Conservation (phyloP, 1,140 invertebrate species). For the Geopemphigus sp. region DNA sequence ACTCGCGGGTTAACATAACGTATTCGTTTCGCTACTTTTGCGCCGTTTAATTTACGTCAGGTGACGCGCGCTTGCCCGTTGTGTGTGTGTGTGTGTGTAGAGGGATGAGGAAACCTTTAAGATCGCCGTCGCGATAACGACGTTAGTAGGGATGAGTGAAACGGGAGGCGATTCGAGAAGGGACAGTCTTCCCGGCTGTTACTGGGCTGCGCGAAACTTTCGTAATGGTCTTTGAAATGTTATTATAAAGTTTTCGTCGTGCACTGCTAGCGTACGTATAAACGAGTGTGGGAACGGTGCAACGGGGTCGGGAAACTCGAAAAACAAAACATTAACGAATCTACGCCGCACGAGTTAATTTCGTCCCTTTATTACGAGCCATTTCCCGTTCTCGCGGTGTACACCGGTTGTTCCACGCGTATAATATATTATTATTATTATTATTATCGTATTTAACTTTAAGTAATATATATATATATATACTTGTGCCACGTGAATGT, state of each 20-base stretch:
- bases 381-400: constrained; percentile 3
- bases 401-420: too few relatives aligned
- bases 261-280: not conserved
- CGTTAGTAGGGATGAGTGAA: not conserved
- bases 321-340: constrained; percentile 47
- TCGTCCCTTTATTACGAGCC: constrained; percentile 38
- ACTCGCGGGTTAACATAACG: too few relatives aligned
- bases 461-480: too few relatives aligned
- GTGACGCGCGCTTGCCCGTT: not conserved
- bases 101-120: not conserved
- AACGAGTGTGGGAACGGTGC: too few relatives aligned
- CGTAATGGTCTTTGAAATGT: constrained; percentile 42
- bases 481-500: not conserved
- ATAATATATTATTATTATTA: not conserved
- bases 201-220: constrained; percentile 7
- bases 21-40: not conserved
- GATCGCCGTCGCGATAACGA: not conserved
- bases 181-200: constrained; percentile 36
- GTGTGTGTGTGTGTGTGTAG: too few relatives aligned
- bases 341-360: constrained; percentile 41
- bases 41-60: not conserved
- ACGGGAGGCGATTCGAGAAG: not conserved
- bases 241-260: constrained; percentile 44
- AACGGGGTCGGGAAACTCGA: not conserved
- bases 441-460: not conserved